A percentile compares a stretch with the other conserved stretches of the same genome.
Evolutionary conservation across 2,888 invertebrate species (phyloP).

Genomic region (Philaethria dido): DNA sequence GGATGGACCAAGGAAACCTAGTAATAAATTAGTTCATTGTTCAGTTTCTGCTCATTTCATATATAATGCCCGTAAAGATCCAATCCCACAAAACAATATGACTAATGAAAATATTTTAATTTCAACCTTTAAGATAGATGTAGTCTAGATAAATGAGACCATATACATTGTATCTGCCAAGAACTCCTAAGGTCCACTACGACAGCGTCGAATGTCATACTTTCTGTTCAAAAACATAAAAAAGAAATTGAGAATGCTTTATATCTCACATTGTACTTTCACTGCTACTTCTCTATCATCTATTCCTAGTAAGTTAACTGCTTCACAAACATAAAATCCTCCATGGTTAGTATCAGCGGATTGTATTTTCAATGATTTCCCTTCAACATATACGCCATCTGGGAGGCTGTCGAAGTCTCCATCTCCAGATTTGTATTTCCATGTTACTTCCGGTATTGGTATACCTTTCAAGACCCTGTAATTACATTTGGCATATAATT

Average conservation of each 20-base stretch:
- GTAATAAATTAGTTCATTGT: too few relatives aligned
- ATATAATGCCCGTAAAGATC: too few relatives aligned
- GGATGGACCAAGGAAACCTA: too few relatives aligned
- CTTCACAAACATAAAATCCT: constrained; percentile 65
- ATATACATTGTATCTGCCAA: too few relatives aligned
- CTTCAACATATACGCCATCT: constrained; percentile 51
- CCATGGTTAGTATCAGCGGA: constrained; percentile 52
- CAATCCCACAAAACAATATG: too few relatives aligned
- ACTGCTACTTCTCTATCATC: constrained; percentile 54
- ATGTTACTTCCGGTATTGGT: constrained; percentile 60
- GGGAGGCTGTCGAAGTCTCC: constrained; percentile 51
- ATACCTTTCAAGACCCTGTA: constrained; percentile 62
- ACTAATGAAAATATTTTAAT: too few relatives aligned
- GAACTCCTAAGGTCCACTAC: too few relatives aligned
- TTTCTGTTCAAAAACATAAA: background rate
- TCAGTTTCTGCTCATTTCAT: too few relatives aligned
- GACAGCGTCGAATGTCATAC: too few relatives aligned
- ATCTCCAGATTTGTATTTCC: constrained; percentile 58
- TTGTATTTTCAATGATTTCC: constrained; percentile 53
- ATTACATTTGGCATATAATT: constrained; percentile 15
- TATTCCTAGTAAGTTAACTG: constrained; percentile 58
- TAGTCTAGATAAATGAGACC: too few relatives aligned
- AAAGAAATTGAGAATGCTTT: background rate
- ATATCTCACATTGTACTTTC: constrained; percentile 63
- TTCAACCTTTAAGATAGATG: too few relatives aligned